phyloP scores from a whole-genome alignment of 2,113 vertebrate species.

The Bungarus multicinctus region DNA sequence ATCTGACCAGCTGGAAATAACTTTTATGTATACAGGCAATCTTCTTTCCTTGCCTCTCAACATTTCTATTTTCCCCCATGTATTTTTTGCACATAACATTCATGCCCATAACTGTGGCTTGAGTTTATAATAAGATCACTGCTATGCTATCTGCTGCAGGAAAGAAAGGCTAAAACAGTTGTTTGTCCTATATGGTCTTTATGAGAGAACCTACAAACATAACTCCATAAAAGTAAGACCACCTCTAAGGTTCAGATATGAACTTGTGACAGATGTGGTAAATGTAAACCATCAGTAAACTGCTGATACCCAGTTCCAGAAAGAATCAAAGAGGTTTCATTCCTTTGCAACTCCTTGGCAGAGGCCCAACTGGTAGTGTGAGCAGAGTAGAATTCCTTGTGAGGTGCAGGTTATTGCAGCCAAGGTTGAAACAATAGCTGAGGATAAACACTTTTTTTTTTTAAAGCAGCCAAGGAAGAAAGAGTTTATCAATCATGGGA shows the following conservation, averaged over 20 bases:
- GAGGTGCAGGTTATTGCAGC: neutral
- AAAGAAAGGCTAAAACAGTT: neutral
- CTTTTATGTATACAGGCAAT: slow-evolving; percentile 1
- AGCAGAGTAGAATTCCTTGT: neutral
- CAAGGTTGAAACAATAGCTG: neutral
- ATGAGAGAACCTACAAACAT: neutral
- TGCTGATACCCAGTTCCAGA: neutral
- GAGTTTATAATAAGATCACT: slow-evolving; percentile 22
- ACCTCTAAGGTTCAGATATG: neutral
- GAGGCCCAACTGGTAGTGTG: neutral
- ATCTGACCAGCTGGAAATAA: slow-evolving; percentile 22
- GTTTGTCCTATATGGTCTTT: neutral
- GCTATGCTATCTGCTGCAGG: neutral
- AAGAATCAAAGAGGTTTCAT: neutral
- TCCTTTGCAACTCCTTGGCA: neutral
- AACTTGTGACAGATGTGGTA: neutral
- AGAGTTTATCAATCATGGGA: neutral
- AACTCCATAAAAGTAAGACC: neutral
- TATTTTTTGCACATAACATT: slow-evolving; percentile 11
- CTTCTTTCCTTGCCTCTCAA: slow-evolving; percentile 5
- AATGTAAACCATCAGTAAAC: neutral
- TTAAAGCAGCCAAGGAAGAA: neutral
- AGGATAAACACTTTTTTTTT: neutral
- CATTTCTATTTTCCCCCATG: neutral
- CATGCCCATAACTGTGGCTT: slow-evolving; percentile 4